These are phyloP conservation scores for Philereme transversata DNA, from an alignment of 2,888 invertebrate species.

Conservation along the genomic window DNA sequence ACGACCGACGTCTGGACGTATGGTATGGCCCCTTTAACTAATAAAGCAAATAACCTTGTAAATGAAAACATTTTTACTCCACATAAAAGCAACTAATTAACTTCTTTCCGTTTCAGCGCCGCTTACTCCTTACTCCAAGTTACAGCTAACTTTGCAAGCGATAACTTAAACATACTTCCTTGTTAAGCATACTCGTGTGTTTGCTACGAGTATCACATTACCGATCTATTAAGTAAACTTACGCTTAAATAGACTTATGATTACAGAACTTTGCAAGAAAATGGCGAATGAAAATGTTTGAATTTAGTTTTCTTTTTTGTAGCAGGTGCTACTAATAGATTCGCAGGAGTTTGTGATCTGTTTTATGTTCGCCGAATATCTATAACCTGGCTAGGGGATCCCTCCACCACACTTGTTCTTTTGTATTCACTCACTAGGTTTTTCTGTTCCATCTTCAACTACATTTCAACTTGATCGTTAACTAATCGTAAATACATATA, in stretches of 20 bases:
- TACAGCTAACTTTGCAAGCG: conserved; percentile 3
- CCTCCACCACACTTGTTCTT: no score
- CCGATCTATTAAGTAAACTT: conserved; percentile 16
- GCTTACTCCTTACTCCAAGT: neutral
- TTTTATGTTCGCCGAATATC: neutral
- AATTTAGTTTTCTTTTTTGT: neutral
- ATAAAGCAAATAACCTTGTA: neutral
- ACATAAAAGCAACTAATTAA: neutral
- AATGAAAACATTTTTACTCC: neutral
- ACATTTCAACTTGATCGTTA: no score
- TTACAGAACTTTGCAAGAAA: neutral
- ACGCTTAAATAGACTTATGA: neutral
- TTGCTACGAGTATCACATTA: conserved; percentile 21
- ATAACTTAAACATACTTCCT: conserved; percentile 14
- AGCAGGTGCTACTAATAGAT: no score
- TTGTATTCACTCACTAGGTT: no score
- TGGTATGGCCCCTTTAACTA: neutral
- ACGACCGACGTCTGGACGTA: no score
- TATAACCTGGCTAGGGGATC: neutral
- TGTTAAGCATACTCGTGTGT: conserved; percentile 9
- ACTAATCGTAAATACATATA: no score
- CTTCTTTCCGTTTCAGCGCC: neutral
- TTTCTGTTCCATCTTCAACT: no score
- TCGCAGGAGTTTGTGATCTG: neutral
- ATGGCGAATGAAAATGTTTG: neutral